phyloP scores from a whole-genome alignment of 2,113 vertebrate species.

The Oenanthe melanoleuca region DNA sequence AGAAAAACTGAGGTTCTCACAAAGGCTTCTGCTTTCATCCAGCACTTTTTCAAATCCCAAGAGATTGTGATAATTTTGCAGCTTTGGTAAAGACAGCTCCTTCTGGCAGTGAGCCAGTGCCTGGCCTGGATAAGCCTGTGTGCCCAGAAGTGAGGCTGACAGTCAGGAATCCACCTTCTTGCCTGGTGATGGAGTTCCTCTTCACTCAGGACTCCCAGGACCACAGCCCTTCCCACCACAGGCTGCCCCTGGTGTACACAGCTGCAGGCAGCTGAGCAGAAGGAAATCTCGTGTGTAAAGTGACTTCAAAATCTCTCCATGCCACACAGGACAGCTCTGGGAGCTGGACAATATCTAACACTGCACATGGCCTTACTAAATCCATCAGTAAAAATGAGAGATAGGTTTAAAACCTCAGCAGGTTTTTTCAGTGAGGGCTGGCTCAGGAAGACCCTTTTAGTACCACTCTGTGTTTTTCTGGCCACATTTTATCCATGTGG shows the following conservation, averaged over 20 bases:
- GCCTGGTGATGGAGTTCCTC: neutral
- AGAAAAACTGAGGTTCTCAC: neutral
- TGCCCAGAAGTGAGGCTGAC: neutral
- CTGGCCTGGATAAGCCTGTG: fast-evolving
- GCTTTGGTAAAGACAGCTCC: neutral
- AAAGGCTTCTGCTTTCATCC: neutral
- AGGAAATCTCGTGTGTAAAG: neutral
- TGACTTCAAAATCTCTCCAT: neutral
- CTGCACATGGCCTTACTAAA: fast-evolving
- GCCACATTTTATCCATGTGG: neutral
- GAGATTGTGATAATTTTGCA: neutral
- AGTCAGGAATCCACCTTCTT: neutral
- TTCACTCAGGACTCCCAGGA: neutral
- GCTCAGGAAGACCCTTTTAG: neutral
- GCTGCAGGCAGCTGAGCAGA: neutral
- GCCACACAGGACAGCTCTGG: neutral
- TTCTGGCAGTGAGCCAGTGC: neutral
- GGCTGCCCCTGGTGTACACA: neutral
- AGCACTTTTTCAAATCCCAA: neutral
- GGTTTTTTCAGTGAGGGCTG: neutral
- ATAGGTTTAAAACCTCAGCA: neutral
- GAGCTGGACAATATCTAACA: neutral
- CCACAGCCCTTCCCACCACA: neutral
- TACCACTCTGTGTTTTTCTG: neutral
- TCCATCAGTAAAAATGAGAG: neutral